phyloP scores from a whole-genome alignment of 2,113 vertebrate species.

The Serinus canaria region DNA sequence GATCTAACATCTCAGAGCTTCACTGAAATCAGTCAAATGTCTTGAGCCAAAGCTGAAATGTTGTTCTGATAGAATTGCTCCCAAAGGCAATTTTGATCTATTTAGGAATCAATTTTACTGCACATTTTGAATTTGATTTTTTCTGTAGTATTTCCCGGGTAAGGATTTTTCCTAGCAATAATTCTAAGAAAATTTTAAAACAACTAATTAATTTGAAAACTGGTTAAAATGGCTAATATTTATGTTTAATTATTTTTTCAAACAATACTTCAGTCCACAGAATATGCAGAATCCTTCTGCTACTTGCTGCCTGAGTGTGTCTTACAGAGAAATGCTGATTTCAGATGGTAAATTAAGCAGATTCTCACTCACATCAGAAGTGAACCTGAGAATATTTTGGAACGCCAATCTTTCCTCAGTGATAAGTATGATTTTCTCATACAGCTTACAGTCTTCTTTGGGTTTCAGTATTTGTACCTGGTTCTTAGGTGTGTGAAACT shows the following conservation, averaged over 20 bases:
- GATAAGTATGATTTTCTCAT: background rate
- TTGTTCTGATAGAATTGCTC: background rate
- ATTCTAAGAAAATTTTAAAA: background rate
- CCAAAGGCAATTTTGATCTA: conserved; percentile 28
- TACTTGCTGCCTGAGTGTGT: background rate
- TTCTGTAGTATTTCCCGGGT: background rate
- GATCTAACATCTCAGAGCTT: background rate
- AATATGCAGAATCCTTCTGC: background rate
- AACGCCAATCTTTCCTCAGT: background rate
- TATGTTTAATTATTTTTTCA: background rate
- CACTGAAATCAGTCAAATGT: conserved; percentile 31
- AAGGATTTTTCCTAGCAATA: background rate
- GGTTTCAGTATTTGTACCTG: background rate
- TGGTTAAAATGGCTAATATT: background rate
- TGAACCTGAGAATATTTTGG: background rate
- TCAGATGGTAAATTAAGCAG: background rate
- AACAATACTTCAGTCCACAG: background rate
- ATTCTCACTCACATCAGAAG: background rate
- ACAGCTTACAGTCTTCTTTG: background rate
- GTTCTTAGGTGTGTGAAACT: background rate
- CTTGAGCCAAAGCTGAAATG: background rate
- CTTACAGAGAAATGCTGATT: background rate
- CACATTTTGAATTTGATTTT: background rate
- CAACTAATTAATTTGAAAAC: background rate
- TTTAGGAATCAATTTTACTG: conserved; percentile 10